These are phyloP conservation scores for Corydoras maculifer DNA, from an alignment of 2,113 vertebrate species.

Conservation along the genomic window DNA sequence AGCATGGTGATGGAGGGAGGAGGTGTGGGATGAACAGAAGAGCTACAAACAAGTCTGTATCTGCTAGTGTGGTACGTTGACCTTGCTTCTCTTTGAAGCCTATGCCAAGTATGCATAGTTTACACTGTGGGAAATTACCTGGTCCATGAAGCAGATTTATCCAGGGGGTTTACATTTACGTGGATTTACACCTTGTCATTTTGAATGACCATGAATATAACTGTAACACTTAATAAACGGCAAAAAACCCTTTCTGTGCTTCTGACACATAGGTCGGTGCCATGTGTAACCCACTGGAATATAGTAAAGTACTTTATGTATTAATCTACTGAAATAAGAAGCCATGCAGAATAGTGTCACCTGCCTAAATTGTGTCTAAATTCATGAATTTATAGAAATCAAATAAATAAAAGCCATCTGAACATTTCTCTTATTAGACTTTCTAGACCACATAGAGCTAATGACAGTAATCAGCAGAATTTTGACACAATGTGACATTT, in stretches of 20 bases:
- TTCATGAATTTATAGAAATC: too few species aligned
- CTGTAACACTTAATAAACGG: not conserved
- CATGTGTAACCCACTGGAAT: too few species aligned
- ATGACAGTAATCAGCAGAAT: too few species aligned
- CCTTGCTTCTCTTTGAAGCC: slow-evolving; percentile 60
- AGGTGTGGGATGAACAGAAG: slow-evolving; percentile 16
- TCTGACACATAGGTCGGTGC: not conserved
- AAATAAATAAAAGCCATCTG: too few species aligned
- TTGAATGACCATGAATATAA: slow-evolving; percentile 3
- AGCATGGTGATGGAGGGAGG: slow-evolving; percentile 14
- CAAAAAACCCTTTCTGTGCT: not conserved
- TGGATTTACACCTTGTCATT: slow-evolving; percentile 17
- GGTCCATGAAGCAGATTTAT: slow-evolving; percentile 43
- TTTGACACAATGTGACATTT: too few species aligned
- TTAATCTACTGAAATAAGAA: not conserved
- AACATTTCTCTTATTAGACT: too few species aligned
- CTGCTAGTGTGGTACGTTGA: slow-evolving; percentile 47
- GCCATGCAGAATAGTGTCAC: not conserved
- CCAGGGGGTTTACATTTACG: slow-evolving; percentile 43
- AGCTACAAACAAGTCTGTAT: slow-evolving; percentile 57
- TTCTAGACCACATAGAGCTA: too few species aligned
- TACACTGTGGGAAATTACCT: slow-evolving; percentile 63
- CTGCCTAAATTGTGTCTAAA: too few species aligned
- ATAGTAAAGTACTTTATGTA: not conserved
- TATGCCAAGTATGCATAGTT: slow-evolving; percentile 60